Evolutionary conservation across 2,797 vertebrate genomes (phyloP), one percentile per base, ranked within the genome.

Genomic region (Nannoperca obscura): DNA sequence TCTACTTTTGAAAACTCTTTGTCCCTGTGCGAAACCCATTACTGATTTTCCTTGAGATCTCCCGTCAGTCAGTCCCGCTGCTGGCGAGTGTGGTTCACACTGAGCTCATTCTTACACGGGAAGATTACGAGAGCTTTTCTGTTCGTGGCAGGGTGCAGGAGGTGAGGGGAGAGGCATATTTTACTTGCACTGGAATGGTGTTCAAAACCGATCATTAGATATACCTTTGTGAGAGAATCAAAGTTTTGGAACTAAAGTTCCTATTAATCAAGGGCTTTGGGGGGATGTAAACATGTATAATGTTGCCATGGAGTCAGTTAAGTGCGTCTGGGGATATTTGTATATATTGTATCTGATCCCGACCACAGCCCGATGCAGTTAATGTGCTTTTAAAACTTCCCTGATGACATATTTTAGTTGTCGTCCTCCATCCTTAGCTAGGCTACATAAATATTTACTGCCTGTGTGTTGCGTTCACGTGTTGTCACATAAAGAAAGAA

Each of bases 21-120:
- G 70, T 79, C 60, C 49, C 70, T 4, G 40, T 19, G 62, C n/a
- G 65, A 78, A 80, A 71, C 49, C 58, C 65, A 72, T 78, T 42
- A 46, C 74, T 80, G 81, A 75, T 78, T 78, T 75, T 71, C 65
- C 68, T 70, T 71, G 32, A 60, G 65, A 78, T 80, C 72, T 6
- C 5, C 54, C 32, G 36, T 38, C 36, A 38, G 50, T 81, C 75
- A 63, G 70, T 57, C 32, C 40, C 22, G 24, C 74, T 50, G 72
- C 77, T 2, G 70, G 65, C 49, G 63, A 72, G 71, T 52, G 70
- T 24, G 24, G 73, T 22, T 74, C 55, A 64, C 54, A 6, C 69
- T 40, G 71, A 59, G 67, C 66, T 86, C 24, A 49, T 53, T 80
- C 77, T 73, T 38, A 44, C 47, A 12, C 42, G 24, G 59, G 50